Evolutionary conservation across 1,140 invertebrate species (phyloP), one percentile per base, ranked within the genome.

Genomic region (Musca vetustissima): DNA sequence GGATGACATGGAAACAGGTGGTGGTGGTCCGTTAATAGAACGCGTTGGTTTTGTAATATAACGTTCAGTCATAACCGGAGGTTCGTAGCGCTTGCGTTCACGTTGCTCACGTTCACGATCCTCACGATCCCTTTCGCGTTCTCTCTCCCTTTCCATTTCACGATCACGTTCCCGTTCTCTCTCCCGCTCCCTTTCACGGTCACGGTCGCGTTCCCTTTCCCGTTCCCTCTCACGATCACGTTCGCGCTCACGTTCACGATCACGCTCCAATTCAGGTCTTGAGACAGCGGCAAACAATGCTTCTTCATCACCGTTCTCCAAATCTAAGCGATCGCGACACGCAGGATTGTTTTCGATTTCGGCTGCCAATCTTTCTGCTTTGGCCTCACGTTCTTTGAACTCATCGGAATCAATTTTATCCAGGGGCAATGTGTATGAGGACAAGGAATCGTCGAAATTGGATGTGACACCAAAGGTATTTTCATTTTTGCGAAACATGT

Each of bases 401-500:
- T 96, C 94, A 74, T 91, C 89, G 2, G 92, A 91, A 77, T 97
- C 93, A 75, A 89, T 91, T 76, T 90, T 89, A 77, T 95, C 91
- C 73, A 96, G 81, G 64, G 88, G 90, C 69, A 93, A 87, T n/a
- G 96, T 98, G 75, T 98, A 98, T 24, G 92, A 92, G 17, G 87
- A 85, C 69, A 97, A 84, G 55, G 89, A 91, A 71, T 94, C 90
- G 81, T 95, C 93, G 83, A 94, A 97, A 7, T 92, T 93, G 69
- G 93, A 92, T 73, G 90, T 89, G 11, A 97, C 93, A 68, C 94
- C 93, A 83, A 96, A 97, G 66, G 91, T 84, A 84, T 93, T 89
- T 83, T 95, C 94, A 85, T 98, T 97, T 79, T 91, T 94, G 64
- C 89, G 86, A 84, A 98, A 98, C 96, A 98, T 98, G 71, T 98